Base-by-base conservation (phyloP, 1,140 invertebrate species). In the Cydia amplana region DNA sequence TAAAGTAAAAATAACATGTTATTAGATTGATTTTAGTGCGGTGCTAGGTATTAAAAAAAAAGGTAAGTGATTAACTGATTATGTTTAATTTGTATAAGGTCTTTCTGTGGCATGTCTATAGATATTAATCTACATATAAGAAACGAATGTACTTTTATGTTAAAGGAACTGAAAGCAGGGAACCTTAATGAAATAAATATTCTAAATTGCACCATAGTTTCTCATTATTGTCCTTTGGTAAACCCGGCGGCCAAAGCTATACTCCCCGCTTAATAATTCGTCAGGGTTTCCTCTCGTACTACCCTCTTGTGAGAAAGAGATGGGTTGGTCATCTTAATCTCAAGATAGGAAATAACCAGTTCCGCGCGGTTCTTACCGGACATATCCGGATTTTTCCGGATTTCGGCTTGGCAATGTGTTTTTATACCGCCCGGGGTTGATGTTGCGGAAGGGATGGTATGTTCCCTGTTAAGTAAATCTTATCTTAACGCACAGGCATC, bases 261-360 rank as follows among this genome's bases (percentile, higher is more conserved):
- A 18, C 28, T 70, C 28, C 14, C 32, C 7, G 1, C n/a, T 40
- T 36, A 70, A 18, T 36, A 70, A 18, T 40, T 36, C 32, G 6
- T 18, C 65, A 18, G 43, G 2, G 23, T 18, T 70, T 16, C 65
- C 36, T 70, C 32, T 70, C 65, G 7, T 43, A 1, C 9, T 32
- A 32, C 65, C 65, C 74, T 72, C 65, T 70, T 72, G 74, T 78
- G 46, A 55, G 75, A 74, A 75, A 74, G 65, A 76, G 75, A 76
- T 73, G 46, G 73, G 73, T 74, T 60, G 78, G 65, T 79, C 80
- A 78, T 81, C 78, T 83, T 85, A 85, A 84, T 83, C 79, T 83
- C 78, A 83, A 79, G 78, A 83, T 80, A 84, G 83, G 81, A 86
- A 85, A 87, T 85, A 87, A 89, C 83, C 81, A 82, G 83, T 87